Percentiles rank a stretch among this genome's conserved stretches.
phyloP scores from a whole-genome alignment of 2,797 vertebrate genomes.

The Gallirallus australis region DNA sequence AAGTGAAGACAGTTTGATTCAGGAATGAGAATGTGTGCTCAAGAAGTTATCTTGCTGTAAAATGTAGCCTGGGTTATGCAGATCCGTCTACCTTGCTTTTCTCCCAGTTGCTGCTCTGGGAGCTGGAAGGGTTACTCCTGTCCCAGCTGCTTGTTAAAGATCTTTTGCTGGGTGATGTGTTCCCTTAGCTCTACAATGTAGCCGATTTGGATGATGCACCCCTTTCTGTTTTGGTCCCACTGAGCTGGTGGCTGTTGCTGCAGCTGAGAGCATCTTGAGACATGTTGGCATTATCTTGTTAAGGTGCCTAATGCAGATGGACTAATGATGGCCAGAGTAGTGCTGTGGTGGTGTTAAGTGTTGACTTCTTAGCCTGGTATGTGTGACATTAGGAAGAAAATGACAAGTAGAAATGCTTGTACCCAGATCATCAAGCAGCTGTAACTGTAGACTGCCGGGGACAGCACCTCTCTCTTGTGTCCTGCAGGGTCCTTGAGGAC shows the following conservation, averaged over 20 bases:
- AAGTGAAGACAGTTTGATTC: background rate
- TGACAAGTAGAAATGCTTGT: background rate
- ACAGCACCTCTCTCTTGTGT: background rate
- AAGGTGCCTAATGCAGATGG: background rate
- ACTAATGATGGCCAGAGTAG: background rate
- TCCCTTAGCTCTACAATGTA: background rate
- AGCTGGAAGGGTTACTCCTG: background rate
- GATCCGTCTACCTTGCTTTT: background rate
- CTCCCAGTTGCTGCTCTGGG: background rate
- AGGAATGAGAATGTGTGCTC: background rate
- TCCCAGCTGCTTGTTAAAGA: background rate
- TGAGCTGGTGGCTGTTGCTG: background rate
- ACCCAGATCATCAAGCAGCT: background rate
- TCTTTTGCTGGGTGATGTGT: background rate
- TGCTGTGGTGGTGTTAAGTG: background rate
- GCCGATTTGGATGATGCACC: background rate
- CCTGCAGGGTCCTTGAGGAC: background rate
- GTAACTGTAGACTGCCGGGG: accelerated
- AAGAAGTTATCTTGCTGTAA: background rate
- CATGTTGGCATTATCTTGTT: background rate
- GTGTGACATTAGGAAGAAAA: background rate
- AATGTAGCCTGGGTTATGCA: background rate
- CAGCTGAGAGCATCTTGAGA: background rate
- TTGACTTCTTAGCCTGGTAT: background rate
- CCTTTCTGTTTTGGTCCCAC: background rate